phyloP scores from a whole-genome alignment of 2,888 invertebrate genomes.

The Mimas tiliae region DNA sequence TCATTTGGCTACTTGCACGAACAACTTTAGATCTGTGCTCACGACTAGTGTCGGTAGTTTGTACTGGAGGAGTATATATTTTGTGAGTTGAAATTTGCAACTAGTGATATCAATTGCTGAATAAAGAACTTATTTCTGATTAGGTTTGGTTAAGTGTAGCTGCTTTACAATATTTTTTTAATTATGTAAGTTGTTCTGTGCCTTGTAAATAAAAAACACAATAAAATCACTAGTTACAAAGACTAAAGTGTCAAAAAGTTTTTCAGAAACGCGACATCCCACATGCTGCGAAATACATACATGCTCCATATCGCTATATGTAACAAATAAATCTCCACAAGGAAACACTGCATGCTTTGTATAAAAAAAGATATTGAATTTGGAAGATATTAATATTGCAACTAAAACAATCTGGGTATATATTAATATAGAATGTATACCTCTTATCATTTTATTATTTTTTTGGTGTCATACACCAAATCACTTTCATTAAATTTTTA shows the following conservation, averaged over 20 bases:
- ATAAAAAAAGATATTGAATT: slow-evolving; percentile 9
- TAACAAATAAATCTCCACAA: not conserved
- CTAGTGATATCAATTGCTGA: not conserved
- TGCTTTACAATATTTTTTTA: not conserved
- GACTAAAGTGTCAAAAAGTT: not conserved
- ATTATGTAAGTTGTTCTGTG: not conserved
- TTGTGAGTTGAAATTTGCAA: not conserved
- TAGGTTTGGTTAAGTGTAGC: not conserved
- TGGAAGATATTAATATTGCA: not conserved
- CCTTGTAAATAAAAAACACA: no score
- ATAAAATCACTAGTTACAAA: not conserved
- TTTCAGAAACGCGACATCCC: not conserved
- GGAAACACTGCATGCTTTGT: slow-evolving; percentile 1
- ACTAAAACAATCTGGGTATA: not conserved
- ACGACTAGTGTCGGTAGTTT: no score
- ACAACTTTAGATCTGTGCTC: no score
- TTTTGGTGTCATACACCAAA: not conserved
- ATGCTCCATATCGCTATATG: not conserved
- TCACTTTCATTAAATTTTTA: slow-evolving; percentile 14
- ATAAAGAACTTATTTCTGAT: not conserved
- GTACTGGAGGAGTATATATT: no score
- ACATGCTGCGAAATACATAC: not conserved
- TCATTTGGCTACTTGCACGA: no score
- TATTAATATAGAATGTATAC: no score
- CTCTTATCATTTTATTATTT: no score